phyloP scores from a whole-genome alignment of 2,888 invertebrate species.

The Tetramorium bicarinatum region DNA sequence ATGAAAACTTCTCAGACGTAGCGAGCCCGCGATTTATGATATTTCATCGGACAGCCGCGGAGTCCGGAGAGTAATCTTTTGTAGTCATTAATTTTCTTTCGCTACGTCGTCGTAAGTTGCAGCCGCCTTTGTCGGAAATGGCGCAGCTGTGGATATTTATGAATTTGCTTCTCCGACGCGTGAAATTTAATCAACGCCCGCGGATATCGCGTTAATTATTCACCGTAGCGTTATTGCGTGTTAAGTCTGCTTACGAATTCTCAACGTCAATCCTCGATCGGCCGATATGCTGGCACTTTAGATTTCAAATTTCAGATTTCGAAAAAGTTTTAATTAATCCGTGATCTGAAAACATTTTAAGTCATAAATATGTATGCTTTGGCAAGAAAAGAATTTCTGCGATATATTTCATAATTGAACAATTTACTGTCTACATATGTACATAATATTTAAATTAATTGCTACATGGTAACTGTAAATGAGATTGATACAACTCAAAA shows the following conservation, averaged over 20 bases:
- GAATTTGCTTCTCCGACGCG: conserved; percentile 50
- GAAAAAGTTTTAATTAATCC: conserved; percentile 36
- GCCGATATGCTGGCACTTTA: background rate
- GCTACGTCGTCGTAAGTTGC: conserved; percentile 53
- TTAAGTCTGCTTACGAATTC: conserved; percentile 35
- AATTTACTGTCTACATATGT: background rate
- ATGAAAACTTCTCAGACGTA: conserved; percentile 84
- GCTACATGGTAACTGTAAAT: background rate
- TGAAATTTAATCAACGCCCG: conserved; percentile 55
- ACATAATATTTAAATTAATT: background rate
- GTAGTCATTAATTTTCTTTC: conserved; percentile 60
- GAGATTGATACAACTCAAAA: background rate
- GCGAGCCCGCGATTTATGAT: conserved; percentile 79
- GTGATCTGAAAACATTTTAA: background rate
- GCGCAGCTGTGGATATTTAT: conserved; percentile 57
- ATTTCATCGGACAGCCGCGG: conserved; percentile 72
- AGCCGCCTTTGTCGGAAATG: conserved; percentile 50
- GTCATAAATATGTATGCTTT: background rate
- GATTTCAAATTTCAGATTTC: conserved; percentile 8
- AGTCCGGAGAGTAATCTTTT: conserved; percentile 58
- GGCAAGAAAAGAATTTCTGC: background rate
- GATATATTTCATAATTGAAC: background rate
- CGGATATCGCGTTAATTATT: conserved; percentile 50
- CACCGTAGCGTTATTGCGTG: conserved; percentile 35
- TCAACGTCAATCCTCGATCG: conserved; percentile 38